A percentile compares a stretch with the other conserved stretches of the same genome.
Conservation (phyloP, 2,888 invertebrate species). For the Auanema sp. region DNA sequence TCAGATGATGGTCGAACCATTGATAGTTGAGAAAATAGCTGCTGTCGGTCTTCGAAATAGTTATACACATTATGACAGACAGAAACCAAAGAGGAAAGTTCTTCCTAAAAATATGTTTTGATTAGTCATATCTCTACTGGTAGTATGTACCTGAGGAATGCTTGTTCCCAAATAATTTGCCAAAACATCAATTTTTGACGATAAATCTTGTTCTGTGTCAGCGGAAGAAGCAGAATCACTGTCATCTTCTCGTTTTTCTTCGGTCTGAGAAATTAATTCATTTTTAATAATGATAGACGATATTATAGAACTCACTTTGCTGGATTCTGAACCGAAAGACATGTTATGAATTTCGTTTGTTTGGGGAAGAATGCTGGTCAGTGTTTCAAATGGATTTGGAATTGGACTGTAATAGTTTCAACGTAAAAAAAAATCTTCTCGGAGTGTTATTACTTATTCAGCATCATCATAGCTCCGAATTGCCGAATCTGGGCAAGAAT, state of each 20-base stretch:
- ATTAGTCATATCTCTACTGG: background rate
- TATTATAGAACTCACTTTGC: background rate
- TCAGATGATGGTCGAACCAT: conserved; percentile 18
- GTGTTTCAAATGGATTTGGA: background rate
- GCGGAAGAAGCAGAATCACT: conserved; percentile 24
- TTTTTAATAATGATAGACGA: conserved; percentile 13
- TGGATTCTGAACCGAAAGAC: conserved; percentile 2
- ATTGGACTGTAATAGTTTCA: background rate
- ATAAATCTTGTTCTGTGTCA: conserved; percentile 17
- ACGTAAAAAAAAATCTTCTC: background rate
- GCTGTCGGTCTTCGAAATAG: conserved; percentile 37
- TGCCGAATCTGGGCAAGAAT: conserved; percentile 19
- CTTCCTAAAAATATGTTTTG: conserved; percentile 37
- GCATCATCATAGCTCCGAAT: conserved; percentile 19
- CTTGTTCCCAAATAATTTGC: conserved; percentile 12
- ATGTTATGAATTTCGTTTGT: background rate
- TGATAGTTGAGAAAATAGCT: conserved; percentile 28
- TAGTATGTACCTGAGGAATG: conserved; percentile 4
- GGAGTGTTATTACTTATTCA: conserved; percentile 17
- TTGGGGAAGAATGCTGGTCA: background rate
- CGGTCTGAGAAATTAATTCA: background rate
- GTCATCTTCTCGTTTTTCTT: conserved; percentile 15
- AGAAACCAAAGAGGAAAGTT: conserved; percentile 34
- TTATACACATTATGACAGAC: conserved; percentile 31
- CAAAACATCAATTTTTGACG: conserved; percentile 7